Base-by-base conservation (phyloP, 2,797 vertebrate genomes). In the Chloroceryle amazona region DNA sequence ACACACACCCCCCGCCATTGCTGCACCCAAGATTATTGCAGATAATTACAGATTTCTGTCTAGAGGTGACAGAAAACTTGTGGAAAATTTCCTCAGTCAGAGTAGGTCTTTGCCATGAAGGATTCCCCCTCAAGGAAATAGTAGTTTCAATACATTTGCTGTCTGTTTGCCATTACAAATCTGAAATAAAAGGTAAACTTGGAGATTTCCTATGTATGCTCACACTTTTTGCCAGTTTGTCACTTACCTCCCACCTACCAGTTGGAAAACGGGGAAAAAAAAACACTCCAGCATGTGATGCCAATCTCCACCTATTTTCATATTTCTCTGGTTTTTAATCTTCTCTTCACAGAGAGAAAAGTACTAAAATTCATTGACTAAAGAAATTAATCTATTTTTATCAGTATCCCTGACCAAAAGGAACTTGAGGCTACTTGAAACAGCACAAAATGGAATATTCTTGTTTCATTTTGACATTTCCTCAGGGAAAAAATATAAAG, bases 211-310 rank as follows among this genome's bases (percentile, higher is more conserved):
- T 90, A 96, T 94, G 93, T 93, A 81, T 84, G 83, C 92, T 97
- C 88, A 92, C 96, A 96, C 94, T 89, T 94, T 93, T 89, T 97
- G 78, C 93, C 92, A 93, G 90, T 96, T 96, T 97, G 51, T 92
- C 83, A 63, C 93, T 95, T 96, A 93, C 90, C 96, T 97, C 96
- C 96, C 92, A 97, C 96, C 90, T 96, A 93, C 90, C 96, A 97
- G 74, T 93, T 92, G 96, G 96, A 81, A 90, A 97, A 92, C 62
- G 92, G 51, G 31, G 62, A 83, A 95, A 87, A 86, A 54, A 44
- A 4, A 0, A 2, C 51, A 17, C 51, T 29, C 51, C 35, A 79
- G 28, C 28, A 61, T 94, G 86, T 84, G 76, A 94, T 96, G 90
- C 42, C 90, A 90, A 15, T 93, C 81, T 79, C 60, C 51, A 87